These are phyloP conservation scores for Zapus hudsonius DNA, from an alignment of 2,113 vertebrate genomes.

Conservation along the genomic window DNA sequence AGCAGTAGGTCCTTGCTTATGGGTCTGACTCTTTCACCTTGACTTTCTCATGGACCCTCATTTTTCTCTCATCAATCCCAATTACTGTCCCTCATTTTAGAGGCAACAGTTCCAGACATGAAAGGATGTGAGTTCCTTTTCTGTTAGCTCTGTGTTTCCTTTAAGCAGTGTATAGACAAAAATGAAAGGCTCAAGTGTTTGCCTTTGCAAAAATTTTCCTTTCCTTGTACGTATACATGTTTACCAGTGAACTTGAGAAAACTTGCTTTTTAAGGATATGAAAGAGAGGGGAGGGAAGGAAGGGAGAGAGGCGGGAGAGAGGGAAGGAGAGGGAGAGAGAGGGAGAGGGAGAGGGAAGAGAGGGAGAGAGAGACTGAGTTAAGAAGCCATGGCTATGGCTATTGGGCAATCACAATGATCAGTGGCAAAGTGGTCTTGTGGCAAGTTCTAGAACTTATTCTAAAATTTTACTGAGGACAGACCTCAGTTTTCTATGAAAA, in stretches of 20 bases:
- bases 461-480: not conserved
- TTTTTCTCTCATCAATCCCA: conserved; percentile 9
- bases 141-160: conserved; percentile 82
- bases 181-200: conserved; percentile 61
- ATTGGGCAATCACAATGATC: not conserved
- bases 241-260: conserved; percentile 73
- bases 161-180: conserved; percentile 69
- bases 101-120: conserved; percentile 68
- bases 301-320: too few relatives aligned
- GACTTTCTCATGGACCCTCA: not conserved
- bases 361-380: conserved; percentile 39
- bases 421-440: not conserved
- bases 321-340: not conserved
- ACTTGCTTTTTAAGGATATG: conserved; percentile 49
- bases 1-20: not conserved
- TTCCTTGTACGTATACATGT: conserved; percentile 78
- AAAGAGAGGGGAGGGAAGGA: too few relatives aligned
- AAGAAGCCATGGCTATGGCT: not conserved
- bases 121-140: conserved; percentile 79
- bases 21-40: too few relatives aligned
- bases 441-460: not conserved
- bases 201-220: conserved; percentile 81
- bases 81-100: conserved; percentile 71
- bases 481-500: not conserved
- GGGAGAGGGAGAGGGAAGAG: too few relatives aligned